These are phyloP conservation scores for Leucophenga maculata DNA, from an alignment of 2,888 invertebrate genomes.

Conservation along the genomic window DNA sequence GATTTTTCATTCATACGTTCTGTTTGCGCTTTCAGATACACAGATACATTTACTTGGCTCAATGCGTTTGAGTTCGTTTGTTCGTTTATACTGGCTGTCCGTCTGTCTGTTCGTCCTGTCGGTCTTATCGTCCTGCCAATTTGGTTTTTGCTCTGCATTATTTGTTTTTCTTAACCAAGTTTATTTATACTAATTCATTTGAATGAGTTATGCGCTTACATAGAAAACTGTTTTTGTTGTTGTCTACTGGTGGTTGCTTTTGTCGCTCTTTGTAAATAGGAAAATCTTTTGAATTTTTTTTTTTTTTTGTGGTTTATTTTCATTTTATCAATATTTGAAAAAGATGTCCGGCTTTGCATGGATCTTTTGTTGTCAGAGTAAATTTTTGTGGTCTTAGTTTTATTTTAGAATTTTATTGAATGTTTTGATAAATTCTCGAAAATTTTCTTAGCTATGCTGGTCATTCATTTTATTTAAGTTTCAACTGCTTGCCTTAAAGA, in stretches of 20 bases:
- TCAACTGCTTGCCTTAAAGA: no score
- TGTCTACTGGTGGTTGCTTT: neutral
- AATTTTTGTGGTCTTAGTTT: neutral
- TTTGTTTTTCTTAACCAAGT: constrained; percentile 37
- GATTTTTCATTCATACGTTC: constrained; percentile 15
- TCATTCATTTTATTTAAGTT: no score
- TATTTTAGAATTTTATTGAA: neutral
- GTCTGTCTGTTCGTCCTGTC: neutral
- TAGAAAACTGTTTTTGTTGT: constrained; percentile 27
- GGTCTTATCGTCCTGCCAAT: neutral
- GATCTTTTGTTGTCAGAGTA: neutral
- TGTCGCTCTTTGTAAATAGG: no score
- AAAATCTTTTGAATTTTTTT: neutral
- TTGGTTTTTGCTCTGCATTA: neutral
- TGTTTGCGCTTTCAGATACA: constrained; percentile 14
- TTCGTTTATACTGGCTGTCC: neutral
- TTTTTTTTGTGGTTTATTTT: neutral
- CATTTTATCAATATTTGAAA: neutral
- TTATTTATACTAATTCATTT: constrained; percentile 59
- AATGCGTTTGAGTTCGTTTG: neutral
- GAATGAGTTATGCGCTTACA: constrained; percentile 48
- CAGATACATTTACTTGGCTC: constrained; percentile 11
- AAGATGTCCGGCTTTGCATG: no score
- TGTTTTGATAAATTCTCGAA: no score
- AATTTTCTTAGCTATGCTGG: neutral